Evolutionary conservation across 1,140 invertebrate species (phyloP), one percentile per base, ranked within the genome.

Genomic region (Calliphora vicina): DNA sequence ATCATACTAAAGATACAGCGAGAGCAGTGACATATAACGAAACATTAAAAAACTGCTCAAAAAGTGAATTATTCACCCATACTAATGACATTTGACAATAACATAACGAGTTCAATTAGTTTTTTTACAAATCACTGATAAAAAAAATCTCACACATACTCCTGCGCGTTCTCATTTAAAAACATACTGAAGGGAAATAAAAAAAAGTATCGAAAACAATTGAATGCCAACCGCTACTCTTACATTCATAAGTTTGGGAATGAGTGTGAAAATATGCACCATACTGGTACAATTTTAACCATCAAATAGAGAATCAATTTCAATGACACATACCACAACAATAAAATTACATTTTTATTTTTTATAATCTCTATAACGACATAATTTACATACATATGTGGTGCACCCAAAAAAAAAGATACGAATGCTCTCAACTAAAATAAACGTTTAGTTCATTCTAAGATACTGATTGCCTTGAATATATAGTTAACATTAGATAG

Each of bases 81-180:
- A 72, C 26, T 72, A 27, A 72, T 72, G 71, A 72, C 12, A 26
- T 72, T 72, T 20, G n/a, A 72, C 23, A 72, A 72, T 27, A 72
- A 26, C 71, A 13, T 72, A 72, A 72, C 71, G 71, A 72, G 71
- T 72, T 27, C 26, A 72, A 72, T 72, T 23, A 72, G 25, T 10
- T 72, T 72, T n/a, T 57, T 72, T 72, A 26, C 71, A 20, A 13
- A 26, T 27, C 71, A 72, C 26, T 72, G 71, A 13, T 27, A 25
- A 27, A 23, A 4, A 8, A 23, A 4, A 8, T 25, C 20, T 12
- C 8, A 72, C 71, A 72, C 45, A 57, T 13, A 57, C 12, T 15
- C 45, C 13, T 57, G 12, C 5, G 45, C 10, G 13, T 4, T 13
- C 17, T 12, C 45, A 15, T 29, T 29, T 29, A 29, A 29, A 29